Conservation (phyloP, 2,797 vertebrate genomes). For the Sarcophilus harrisii region DNA sequence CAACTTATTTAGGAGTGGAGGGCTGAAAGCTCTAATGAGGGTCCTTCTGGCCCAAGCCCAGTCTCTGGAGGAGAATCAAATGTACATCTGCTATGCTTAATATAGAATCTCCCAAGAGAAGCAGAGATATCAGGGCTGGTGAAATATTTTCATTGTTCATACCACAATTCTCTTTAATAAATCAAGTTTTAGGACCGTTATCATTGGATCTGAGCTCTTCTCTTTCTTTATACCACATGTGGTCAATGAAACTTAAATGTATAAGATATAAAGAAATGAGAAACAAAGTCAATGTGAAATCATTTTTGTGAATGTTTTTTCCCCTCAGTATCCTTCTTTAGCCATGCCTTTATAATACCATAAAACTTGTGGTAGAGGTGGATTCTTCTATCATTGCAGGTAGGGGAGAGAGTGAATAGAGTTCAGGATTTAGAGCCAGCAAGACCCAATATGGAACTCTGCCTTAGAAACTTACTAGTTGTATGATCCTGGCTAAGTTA, state of each 20-base stretch:
- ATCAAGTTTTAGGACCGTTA: background rate
- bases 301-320: background rate
- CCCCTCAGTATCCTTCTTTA: background rate
- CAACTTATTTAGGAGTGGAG: background rate
- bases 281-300: background rate
- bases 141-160: background rate
- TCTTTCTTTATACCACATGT: background rate
- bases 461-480: background rate
- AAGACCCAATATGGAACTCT: background rate
- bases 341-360: background rate
- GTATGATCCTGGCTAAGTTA: conserved; percentile 8
- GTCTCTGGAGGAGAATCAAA: background rate
- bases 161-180: background rate
- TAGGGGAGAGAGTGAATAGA: background rate
- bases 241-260: background rate
- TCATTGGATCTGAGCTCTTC: background rate
- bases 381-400: background rate
- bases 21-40: background rate
- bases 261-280: background rate
- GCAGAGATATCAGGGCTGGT: background rate
- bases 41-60: background rate
- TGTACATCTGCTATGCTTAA: background rate
- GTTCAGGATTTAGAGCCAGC: background rate
- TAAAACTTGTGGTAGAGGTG: background rate
- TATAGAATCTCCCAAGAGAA: background rate